Percentiles rank a stretch among this genome's conserved stretches.
Evolutionary conservation across 2,113 vertebrate genomes (phyloP).

Genomic region (Pungitius pungitius): DNA sequence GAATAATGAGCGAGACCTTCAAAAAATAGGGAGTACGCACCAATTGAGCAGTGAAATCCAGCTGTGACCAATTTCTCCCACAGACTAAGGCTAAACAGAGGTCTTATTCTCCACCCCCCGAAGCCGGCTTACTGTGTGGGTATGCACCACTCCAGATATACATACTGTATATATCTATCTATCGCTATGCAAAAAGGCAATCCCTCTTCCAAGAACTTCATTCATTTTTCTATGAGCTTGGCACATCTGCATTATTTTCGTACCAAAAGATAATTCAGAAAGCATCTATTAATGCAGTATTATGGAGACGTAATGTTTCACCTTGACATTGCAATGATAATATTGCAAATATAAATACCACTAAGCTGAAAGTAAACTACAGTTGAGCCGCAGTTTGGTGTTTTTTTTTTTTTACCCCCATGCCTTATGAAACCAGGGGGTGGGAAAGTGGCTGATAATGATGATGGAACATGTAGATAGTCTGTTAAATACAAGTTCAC

Average conservation of each 20-base stretch:
- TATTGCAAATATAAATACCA: too few species aligned
- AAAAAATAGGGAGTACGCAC: constrained; percentile 40
- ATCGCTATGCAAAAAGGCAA: constrained; percentile 37
- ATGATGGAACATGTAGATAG: constrained; percentile 51
- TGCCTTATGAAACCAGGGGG: constrained; percentile 64
- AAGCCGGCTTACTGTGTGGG: constrained; percentile 61
- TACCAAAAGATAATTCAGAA: constrained; percentile 47
- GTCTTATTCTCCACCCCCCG: constrained; percentile 55
- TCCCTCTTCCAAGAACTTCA: constrained; percentile 23
- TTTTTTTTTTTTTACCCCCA: constrained; percentile 75
- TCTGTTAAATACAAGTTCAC: constrained; percentile 21
- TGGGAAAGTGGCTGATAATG: constrained; percentile 58
- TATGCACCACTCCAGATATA: constrained; percentile 53
- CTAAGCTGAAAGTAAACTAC: constrained; percentile 57
- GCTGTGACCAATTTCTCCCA: constrained; percentile 64
- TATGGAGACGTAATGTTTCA: background rate
- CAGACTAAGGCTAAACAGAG: constrained; percentile 63
- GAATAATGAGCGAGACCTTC: constrained; percentile 42
- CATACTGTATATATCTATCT: background rate
- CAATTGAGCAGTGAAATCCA: constrained; percentile 55
- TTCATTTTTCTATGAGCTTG: constrained; percentile 49
- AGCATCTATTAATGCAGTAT: constrained; percentile 25
- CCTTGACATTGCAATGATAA: too few species aligned
- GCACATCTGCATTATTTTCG: constrained; percentile 52
- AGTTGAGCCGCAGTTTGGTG: constrained; percentile 23